Percentiles rank a stretch among this genome's conserved stretches.
Conservation (phyloP, 2,888 invertebrate genomes). For the Megamerina dolium region DNA sequence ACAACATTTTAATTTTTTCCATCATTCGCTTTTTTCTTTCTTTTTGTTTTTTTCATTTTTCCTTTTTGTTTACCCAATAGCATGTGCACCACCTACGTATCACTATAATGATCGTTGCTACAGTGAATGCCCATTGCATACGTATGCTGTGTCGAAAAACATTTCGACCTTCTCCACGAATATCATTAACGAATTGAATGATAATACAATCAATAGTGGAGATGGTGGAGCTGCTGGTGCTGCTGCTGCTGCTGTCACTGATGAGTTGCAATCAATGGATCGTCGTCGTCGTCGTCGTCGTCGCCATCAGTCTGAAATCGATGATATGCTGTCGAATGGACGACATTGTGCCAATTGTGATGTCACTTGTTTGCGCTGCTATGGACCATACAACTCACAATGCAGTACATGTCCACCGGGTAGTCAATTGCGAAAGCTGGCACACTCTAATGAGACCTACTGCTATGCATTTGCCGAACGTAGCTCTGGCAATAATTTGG, state of each 20-base stretch:
- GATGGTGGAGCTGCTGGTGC: too few relatives aligned
- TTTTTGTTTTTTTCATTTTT: conserved; percentile 5
- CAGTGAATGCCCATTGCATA: conserved; percentile 39
- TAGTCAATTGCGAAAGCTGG: conserved; percentile 34
- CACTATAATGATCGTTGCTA: conserved; percentile 43
- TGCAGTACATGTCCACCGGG: conserved; percentile 42
- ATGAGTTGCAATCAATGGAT: conserved; percentile 33
- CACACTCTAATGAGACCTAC: conserved; percentile 35
- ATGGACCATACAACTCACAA: conserved; percentile 39
- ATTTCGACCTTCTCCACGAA: too few relatives aligned
- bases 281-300: too few relatives aligned
- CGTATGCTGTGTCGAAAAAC: too few relatives aligned
- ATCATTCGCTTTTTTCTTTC: too few relatives aligned
- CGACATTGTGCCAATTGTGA: conserved; percentile 37
- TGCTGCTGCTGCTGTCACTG: conserved; percentile 4
- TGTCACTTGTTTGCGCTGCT: conserved; percentile 39
- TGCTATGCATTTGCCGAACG: conserved; percentile 42
- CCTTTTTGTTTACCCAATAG: conserved; percentile 24
- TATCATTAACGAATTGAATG: too few relatives aligned
- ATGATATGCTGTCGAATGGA: conserved; percentile 8
- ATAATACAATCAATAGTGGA: conserved; percentile 2
- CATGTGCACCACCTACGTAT: conserved; percentile 38
- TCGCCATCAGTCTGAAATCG: conserved; percentile 16
- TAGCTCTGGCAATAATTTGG: conserved; percentile 34
- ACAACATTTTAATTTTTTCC: too few relatives aligned